Evolutionary conservation across 2,113 vertebrate species (phyloP), one percentile per base, ranked within the genome.

Genomic region (Mobula birostris): DNA sequence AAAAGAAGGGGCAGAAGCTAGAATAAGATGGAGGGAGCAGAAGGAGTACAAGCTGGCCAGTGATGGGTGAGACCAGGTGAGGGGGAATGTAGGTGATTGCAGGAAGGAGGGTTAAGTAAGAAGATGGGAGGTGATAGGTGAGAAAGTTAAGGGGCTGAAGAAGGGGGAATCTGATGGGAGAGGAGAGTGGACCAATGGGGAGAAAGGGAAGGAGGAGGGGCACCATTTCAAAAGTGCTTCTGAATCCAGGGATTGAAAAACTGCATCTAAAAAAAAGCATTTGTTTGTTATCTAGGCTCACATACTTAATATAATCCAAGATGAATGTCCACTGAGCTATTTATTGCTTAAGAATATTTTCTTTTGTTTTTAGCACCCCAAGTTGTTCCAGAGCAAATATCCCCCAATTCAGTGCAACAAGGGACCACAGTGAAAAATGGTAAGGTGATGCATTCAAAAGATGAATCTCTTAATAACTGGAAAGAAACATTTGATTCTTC

Each of bases 371-470:
- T 21, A 93, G 91, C 66, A 93, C 68, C 36, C 58, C 68, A 74
- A 93, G 24, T 93, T 93, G 91, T 72, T 74, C 91, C 91, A 93
- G 91, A 93, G 40, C 91, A 93, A 74, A 24, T 74, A 24, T 56
- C 91, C 12, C 32, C 70, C 91, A 76, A 36, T 74, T 48, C 66
- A 74, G 70, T 72, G 40, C 91, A 74, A 93, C 91, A 93, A 74
- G 91, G 91, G 91, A 93, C 91, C 91, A 93, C 48, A 40, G 21
- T 74, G 70, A 93, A 93, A 93, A 93, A 93, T 24, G 91, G 91
- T 93, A 93, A 70, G 68, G 72, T 24, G 70, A 8, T 48, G 12
- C 70, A 76, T 72, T 40, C 32, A 21, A 72, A 40, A 27, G 21
- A 48, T 74, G n/a, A 72, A 74, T 76, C 19, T 74, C 12, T 21